Conservation (phyloP, 2,888 invertebrate genomes). For the Periphyllus acericola region DNA sequence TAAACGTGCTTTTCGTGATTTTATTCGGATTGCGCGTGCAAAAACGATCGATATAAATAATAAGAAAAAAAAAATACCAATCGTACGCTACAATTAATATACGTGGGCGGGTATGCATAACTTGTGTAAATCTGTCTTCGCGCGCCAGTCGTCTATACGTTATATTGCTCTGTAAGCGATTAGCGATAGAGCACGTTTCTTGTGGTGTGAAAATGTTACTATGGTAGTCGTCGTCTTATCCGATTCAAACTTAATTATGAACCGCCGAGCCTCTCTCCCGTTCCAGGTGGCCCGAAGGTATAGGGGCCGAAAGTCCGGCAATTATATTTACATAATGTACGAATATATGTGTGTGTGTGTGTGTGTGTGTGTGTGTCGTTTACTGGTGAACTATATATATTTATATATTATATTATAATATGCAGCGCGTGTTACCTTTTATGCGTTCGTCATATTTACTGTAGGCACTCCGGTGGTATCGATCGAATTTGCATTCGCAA, state of each 20-base stretch:
- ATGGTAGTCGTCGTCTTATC: neutral
- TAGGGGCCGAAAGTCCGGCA: neutral
- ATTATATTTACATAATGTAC: neutral
- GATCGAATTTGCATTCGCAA: neutral
- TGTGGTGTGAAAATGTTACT: conserved; percentile 34
- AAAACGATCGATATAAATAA: conserved; percentile 11
- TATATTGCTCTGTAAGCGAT: conserved; percentile 20
- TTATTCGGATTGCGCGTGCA: conserved; percentile 11
- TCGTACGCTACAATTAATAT: neutral
- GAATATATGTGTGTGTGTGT: neutral
- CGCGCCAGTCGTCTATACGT: neutral
- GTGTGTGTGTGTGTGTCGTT: neutral
- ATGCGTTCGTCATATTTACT: neutral
- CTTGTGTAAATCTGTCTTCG: conserved; percentile 41
- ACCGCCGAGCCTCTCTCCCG: neutral
- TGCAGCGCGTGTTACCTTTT: neutral
- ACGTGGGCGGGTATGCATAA: conserved; percentile 38
- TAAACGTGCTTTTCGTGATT: conserved; percentile 8
- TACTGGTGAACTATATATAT: neutral
- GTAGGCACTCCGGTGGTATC: neutral
- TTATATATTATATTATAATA: neutral
- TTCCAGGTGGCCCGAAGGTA: neutral
- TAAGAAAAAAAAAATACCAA: neutral
- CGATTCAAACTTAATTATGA: conserved; percentile 19
- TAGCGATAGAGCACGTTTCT: conserved; percentile 43